These are phyloP conservation scores for Anarhynchus alexandrinus DNA, from an alignment of 2,113 vertebrate genomes.

Conservation along the genomic window DNA sequence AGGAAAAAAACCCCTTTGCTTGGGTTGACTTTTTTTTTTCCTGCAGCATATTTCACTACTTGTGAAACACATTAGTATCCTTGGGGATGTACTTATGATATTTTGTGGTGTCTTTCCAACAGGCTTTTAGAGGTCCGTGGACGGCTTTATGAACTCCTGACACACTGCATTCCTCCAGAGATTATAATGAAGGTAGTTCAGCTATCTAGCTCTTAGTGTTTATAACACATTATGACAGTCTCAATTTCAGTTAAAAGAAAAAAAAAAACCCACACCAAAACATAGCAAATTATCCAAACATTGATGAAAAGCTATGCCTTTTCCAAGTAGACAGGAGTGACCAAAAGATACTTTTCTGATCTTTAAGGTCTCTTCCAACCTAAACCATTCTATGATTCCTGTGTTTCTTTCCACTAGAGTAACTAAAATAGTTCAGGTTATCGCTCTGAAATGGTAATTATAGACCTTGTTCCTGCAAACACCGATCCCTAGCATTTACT, in stretches of 20 bases:
- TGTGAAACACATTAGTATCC: neutral
- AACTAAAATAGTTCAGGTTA: neutral
- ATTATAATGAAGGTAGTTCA: conserved; percentile 93
- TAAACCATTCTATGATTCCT: no score
- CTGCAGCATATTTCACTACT: neutral
- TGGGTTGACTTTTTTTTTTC: neutral
- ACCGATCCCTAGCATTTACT: neutral
- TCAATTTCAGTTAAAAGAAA: neutral
- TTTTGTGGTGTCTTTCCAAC: conserved; percentile 28
- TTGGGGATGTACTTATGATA: neutral
- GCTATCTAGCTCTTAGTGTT: neutral
- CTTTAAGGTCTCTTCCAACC: no score
- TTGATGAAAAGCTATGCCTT: neutral
- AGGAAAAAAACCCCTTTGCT: neutral
- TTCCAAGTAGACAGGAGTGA: neutral
- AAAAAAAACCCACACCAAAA: neutral
- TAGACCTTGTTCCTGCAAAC: neutral
- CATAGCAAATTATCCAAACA: neutral
- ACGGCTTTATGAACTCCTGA: conserved; percentile 92
- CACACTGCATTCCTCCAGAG: conserved; percentile 96
- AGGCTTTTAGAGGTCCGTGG: conserved; percentile 94
- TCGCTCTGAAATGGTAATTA: neutral
- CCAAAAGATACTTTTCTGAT: neutral
- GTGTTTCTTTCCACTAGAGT: neutral
- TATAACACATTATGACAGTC: neutral